phyloP scores from a whole-genome alignment of 2,797 vertebrate species.

The Thaleichthys pacificus region DNA sequence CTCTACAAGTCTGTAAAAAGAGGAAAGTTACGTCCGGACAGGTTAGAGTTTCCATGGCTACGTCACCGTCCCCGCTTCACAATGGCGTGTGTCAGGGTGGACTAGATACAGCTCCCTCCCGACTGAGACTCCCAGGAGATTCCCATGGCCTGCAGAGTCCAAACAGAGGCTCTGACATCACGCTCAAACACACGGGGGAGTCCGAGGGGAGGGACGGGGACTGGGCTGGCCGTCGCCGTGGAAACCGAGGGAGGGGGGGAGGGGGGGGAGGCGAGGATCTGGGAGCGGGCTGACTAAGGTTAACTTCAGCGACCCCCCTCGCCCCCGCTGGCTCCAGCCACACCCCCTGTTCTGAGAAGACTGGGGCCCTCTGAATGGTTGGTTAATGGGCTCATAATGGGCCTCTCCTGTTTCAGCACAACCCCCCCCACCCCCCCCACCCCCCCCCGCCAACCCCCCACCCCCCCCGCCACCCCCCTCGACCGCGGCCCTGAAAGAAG shows the following conservation, averaged over 20 bases:
- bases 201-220: slow-evolving; percentile 18
- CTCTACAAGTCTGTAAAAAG: slow-evolving; percentile 25
- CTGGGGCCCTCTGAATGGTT: slow-evolving; percentile 55
- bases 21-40: slow-evolving; percentile 35
- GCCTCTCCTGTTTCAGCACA: slow-evolving; percentile 62
- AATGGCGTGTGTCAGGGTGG: slow-evolving; percentile 47
- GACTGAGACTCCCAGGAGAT: slow-evolving; percentile 45
- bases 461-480: slow-evolving; percentile 25
- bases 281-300: slow-evolving; percentile 37
- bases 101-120: slow-evolving; percentile 52
- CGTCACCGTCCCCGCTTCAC: slow-evolving; percentile 40
- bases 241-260: slow-evolving; percentile 35
- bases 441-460: too few relatives aligned
- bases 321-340: slow-evolving; percentile 33
- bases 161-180: slow-evolving; percentile 24
- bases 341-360: slow-evolving; percentile 56
- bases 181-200: slow-evolving; percentile 33
- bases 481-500: slow-evolving; percentile 61
- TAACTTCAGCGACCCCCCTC: slow-evolving; percentile 58
- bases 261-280: slow-evolving; percentile 1
- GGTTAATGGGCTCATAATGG: slow-evolving; percentile 73
- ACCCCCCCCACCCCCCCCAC: too few relatives aligned
- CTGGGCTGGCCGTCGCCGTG: slow-evolving; percentile 52
- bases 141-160: slow-evolving; percentile 71
- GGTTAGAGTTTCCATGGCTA: slow-evolving; percentile 47